These are phyloP conservation scores for Diadumene lineata DNA, from an alignment of 92 coral and sea anemone genomes.

Conservation along the genomic window DNA sequence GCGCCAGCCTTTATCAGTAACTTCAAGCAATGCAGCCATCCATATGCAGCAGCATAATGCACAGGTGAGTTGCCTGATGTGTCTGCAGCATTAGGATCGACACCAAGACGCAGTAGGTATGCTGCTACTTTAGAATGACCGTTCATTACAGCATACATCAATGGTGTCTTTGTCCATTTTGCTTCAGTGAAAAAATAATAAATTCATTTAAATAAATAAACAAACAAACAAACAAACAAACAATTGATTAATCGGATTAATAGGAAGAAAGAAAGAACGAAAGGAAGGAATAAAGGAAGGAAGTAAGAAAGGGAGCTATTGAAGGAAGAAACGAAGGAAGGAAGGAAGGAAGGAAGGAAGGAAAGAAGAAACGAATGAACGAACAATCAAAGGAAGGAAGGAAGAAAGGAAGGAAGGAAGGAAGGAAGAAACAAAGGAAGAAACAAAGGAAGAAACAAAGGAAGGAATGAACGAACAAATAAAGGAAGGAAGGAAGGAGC, in stretches of 20 bases:
- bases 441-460: too few relatives aligned
- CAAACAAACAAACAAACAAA: neutral
- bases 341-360: neutral
- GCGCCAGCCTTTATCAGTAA: conserved; percentile 77
- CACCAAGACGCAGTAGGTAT: conserved; percentile 67
- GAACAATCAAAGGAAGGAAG: neutral
- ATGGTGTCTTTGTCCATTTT: conserved; percentile 80
- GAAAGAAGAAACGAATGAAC: neutral
- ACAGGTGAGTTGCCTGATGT: conserved; percentile 83
- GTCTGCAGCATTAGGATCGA: conserved; percentile 68
- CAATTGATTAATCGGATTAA: neutral
- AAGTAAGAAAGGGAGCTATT: too few relatives aligned
- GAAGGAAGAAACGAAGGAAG: neutral
- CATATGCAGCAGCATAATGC: conserved; percentile 87
- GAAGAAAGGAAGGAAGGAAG: neutral
- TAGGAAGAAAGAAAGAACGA: neutral
- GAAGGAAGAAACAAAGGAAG: too few relatives aligned
- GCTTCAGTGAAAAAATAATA: too few relatives aligned
- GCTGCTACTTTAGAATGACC: conserved; percentile 83
- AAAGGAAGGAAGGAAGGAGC: too few relatives aligned
- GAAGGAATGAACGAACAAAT: too few relatives aligned
- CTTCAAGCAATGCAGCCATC: conserved; percentile 84
- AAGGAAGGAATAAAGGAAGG: neutral
- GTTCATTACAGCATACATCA: conserved; percentile 85
- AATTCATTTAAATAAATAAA: neutral